These are phyloP conservation scores for Tupaia chinensis DNA, from an alignment of 2,113 vertebrate genomes.

Conservation along the genomic window DNA sequence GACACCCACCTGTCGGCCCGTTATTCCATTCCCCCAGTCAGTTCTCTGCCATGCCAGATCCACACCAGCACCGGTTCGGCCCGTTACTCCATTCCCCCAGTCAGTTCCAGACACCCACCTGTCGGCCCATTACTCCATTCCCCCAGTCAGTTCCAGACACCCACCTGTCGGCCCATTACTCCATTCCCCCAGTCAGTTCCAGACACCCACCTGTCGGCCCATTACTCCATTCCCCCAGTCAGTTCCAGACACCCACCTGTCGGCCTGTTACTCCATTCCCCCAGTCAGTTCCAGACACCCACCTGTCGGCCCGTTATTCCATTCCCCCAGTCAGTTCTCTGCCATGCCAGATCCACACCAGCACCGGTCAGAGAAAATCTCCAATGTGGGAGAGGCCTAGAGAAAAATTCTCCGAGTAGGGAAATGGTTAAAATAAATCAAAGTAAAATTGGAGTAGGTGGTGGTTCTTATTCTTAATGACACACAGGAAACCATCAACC, in stretches of 20 bases:
- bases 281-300: background rate
- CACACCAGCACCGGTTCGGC: too few relatives aligned
- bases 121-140: background rate
- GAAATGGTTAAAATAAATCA: conserved; percentile 79
- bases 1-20: too few relatives aligned
- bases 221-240: background rate
- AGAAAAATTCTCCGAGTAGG: conserved; percentile 47
- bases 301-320: background rate
- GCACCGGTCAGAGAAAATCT: background rate
- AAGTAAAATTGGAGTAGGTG: conserved; percentile 57
- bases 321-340: background rate
- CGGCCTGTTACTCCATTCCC: background rate
- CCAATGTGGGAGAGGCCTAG: background rate
- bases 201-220: too few relatives aligned
- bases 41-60: background rate
- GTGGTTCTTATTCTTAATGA: conserved; percentile 65
- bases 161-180: background rate
- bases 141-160: too few relatives aligned
- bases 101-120: background rate
- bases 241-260: background rate
- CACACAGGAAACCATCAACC: conserved; percentile 74
- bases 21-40: background rate
- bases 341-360: too few relatives aligned
- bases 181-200: background rate
- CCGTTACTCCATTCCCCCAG: background rate